Conservation (phyloP, 2,888 invertebrate species). For the Atethmia centrago region DNA sequence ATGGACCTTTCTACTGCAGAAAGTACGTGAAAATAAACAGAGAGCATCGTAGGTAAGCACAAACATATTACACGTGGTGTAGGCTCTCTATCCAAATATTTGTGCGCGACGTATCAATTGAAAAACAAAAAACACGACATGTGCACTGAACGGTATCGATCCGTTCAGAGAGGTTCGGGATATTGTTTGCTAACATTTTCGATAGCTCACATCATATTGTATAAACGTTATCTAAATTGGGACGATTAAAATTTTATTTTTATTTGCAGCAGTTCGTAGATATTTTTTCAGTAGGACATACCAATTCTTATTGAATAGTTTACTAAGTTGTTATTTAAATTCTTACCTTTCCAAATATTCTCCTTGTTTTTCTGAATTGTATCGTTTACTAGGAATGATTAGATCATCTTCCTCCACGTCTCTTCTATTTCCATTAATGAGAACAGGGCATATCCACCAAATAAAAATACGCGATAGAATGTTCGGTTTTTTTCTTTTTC, state of each 20-base stretch:
- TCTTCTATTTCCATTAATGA: slow-evolving; percentile 89
- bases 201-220: slow-evolving; percentile 1
- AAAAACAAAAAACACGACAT: slow-evolving; percentile 40
- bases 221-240: neutral
- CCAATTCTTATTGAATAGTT: neutral
- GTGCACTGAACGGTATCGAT: slow-evolving; percentile 51
- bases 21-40: neutral
- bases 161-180: neutral
- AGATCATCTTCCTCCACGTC: slow-evolving; percentile 92
- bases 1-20: slow-evolving; percentile 1
- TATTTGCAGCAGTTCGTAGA: neutral
- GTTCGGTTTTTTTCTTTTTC: slow-evolving; percentile 79
- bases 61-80: slow-evolving; percentile 28
- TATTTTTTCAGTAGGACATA: neutral
- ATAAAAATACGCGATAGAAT: slow-evolving; percentile 82
- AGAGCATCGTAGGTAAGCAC: neutral
- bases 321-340: neutral
- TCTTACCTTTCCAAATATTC: slow-evolving; percentile 90
- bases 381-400: slow-evolving; percentile 90
- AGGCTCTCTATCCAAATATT: slow-evolving; percentile 52
- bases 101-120: slow-evolving; percentile 49
- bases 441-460: slow-evolving; percentile 88
- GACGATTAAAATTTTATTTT: neutral
- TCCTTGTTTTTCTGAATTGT: slow-evolving; percentile 91
- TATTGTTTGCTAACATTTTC: slow-evolving; percentile 21